Conservation (phyloP, 1,140 invertebrate species). For the Halyomorpha halys region DNA sequence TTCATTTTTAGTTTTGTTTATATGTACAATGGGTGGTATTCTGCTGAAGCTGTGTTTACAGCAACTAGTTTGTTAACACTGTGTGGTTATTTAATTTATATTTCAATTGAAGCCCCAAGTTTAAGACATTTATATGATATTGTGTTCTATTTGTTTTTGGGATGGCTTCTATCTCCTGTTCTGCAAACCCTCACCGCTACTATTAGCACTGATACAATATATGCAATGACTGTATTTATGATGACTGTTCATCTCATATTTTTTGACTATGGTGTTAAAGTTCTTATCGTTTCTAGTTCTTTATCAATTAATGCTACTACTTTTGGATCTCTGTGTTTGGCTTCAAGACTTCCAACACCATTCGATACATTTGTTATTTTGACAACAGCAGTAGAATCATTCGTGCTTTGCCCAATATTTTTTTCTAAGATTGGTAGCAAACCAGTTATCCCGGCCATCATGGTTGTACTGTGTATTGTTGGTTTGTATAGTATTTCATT, state of each 20-base stretch:
- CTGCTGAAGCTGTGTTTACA: slow-evolving; percentile 49
- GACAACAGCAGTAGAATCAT: slow-evolving; percentile 72
- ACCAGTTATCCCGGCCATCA: slow-evolving; percentile 30
- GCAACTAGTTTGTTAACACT: slow-evolving; percentile 43
- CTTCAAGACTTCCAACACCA: slow-evolving; percentile 73
- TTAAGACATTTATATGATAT: slow-evolving; percentile 54
- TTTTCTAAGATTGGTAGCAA: slow-evolving; percentile 46
- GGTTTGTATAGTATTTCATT: slow-evolving; percentile 39
- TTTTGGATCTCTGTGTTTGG: slow-evolving; percentile 86
- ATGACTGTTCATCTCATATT: slow-evolving; percentile 80
- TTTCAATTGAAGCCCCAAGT: slow-evolving; percentile 33
- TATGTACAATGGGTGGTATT: slow-evolving; percentile 54
- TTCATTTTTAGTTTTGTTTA: slow-evolving; percentile 65
- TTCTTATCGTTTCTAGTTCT: slow-evolving; percentile 68
- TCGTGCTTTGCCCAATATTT: slow-evolving; percentile 78
- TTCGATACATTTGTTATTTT: slow-evolving; percentile 81
- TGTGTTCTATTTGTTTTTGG: slow-evolving; percentile 68
- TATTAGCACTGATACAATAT: slow-evolving; percentile 93
- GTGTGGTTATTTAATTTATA: slow-evolving; percentile 47
- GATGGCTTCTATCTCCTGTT: slow-evolving; percentile 77
- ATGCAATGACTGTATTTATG: slow-evolving; percentile 79
- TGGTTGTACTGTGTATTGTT: slow-evolving; percentile 34
- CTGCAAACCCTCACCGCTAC: slow-evolving; percentile 91
- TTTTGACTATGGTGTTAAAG: slow-evolving; percentile 79
- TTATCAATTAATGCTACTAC: slow-evolving; percentile 82